Evolutionary conservation across 2,888 invertebrate species (phyloP).

Genomic region (Cephalotes varians): DNA sequence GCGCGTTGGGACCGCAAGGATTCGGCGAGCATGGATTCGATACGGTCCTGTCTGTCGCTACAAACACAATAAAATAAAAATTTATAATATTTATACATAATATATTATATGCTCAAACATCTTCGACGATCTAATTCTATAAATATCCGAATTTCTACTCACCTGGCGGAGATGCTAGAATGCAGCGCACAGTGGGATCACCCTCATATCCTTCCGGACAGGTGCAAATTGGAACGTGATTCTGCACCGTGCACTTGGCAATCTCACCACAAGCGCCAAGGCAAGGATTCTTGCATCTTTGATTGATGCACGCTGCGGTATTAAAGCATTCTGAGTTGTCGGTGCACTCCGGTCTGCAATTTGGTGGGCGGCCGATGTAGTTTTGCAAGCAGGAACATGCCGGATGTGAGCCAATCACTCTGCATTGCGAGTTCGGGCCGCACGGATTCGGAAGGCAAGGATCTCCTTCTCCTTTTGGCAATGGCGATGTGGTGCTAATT

Average conservation of each 20-base stretch:
- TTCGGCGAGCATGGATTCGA: slow-evolving; percentile 93
- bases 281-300: slow-evolving; percentile 94
- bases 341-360: slow-evolving; percentile 94
- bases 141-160: slow-evolving; percentile 64
- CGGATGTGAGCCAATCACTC: slow-evolving; percentile 92
- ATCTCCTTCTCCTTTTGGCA: slow-evolving; percentile 86
- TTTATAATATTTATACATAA: slow-evolving; percentile 8
- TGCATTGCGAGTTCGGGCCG: slow-evolving; percentile 94
- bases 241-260: slow-evolving; percentile 93
- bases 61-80: slow-evolving; percentile 33
- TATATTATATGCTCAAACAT: neutral
- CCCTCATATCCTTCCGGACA: slow-evolving; percentile 94
- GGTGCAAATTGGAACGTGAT: slow-evolving; percentile 93
- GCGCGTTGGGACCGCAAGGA: slow-evolving; percentile 94
- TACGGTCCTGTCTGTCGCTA: slow-evolving; percentile 71
- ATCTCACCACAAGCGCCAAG: slow-evolving; percentile 92
- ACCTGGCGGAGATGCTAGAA: slow-evolving; percentile 82
- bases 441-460: slow-evolving; percentile 94
- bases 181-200: slow-evolving; percentile 90
- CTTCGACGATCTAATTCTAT: neutral
- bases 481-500: slow-evolving; percentile 85
- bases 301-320: slow-evolving; percentile 93
- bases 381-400: slow-evolving; percentile 94
- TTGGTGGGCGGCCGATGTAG: slow-evolving; percentile 94
- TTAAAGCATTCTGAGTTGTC: slow-evolving; percentile 93